A percentile compares a stretch with the other conserved stretches of the same genome.
These are phyloP conservation scores for Phasia obesa DNA, from an alignment of 2,888 invertebrate genomes.

Conservation along the genomic window DNA sequence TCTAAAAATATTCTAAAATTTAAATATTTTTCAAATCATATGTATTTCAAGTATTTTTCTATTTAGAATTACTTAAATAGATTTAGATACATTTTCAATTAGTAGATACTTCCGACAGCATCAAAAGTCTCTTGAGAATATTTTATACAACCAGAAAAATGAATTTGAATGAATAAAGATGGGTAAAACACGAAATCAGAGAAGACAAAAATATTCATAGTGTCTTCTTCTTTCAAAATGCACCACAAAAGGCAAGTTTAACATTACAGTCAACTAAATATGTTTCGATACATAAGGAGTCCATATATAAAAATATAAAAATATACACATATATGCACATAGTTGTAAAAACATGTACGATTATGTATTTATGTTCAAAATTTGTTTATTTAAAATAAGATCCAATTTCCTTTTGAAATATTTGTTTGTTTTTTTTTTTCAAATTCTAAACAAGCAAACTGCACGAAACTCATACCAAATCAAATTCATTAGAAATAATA, in stretches of 20 bases:
- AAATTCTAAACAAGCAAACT: too few species aligned
- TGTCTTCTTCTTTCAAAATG: background rate
- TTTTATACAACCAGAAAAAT: conserved; percentile 10
- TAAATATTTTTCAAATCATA: conserved; percentile 21
- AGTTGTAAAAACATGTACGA: background rate
- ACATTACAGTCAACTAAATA: conserved; percentile 10
- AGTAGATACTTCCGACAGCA: conserved; percentile 64
- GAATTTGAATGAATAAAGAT: background rate
- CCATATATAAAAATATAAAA: too few species aligned
- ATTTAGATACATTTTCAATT: conserved; percentile 62
- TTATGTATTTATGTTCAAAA: background rate
- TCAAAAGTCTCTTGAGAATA: conserved; percentile 64
- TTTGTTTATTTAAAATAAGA: conserved; percentile 30
- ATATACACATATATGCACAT: background rate
- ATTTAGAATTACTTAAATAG: conserved; percentile 34
- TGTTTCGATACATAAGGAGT: background rate
- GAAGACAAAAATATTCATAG: background rate
- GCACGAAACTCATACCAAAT: background rate
- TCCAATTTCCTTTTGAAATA: conserved; percentile 66
- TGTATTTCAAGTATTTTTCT: conserved; percentile 15
- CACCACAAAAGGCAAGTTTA: conserved; percentile 27
- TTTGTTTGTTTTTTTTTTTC: background rate
- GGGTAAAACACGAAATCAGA: too few species aligned
- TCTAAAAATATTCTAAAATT: background rate
- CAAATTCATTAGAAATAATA: conserved; percentile 74